Base-by-base conservation (phyloP, 1,140 invertebrate genomes). In the Drosophila quadrilineata region DNA sequence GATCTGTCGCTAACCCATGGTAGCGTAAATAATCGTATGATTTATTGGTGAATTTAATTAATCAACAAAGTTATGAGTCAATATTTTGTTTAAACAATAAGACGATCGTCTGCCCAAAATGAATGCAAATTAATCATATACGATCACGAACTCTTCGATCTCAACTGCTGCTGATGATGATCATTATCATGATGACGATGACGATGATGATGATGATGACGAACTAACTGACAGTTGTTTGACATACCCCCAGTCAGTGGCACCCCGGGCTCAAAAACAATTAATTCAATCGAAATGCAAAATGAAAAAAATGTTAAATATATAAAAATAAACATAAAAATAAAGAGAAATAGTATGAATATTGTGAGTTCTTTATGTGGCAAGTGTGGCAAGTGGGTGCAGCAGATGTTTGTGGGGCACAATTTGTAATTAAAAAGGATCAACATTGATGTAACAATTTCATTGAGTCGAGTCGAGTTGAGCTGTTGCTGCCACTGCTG, bases 171-270 rank as follows among this genome's bases (percentile, higher is more conserved):
- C 33, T 79, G 70, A 50, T 75, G 63, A 35, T 41, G 53, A 9
- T 40, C n/a, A 14, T n/a, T 68, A 17, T 26, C 36, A 3, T 50
- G 35, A 35, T 62, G 28, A 9, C 28, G 31, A 41, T 60, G 29
- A 31, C 36, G 50, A 22, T 49, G 71, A 45, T 71, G 66, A 41
- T 75, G 68, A 71, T 71, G 74, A 76, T 79, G 75, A 77, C 70
- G 76, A 82, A 82, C 75, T 56, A 75, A 79, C 79, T 84, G 79
- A 85, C 79, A 85, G 79, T 85, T 85, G 79, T 79, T 85, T 85
- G 79, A 85, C 80, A 74, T 85, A 77, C 66, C 76, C n/a, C 77
- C 76, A 82, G 76, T 82, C 77, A 77, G 77, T 77, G 57, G 58
- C 63, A 66, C 57, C 50, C 54, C 62, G 62, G 71, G 66, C 67